Conservation (phyloP, 1,140 invertebrate species). For the Antheraea mylitta region DNA sequence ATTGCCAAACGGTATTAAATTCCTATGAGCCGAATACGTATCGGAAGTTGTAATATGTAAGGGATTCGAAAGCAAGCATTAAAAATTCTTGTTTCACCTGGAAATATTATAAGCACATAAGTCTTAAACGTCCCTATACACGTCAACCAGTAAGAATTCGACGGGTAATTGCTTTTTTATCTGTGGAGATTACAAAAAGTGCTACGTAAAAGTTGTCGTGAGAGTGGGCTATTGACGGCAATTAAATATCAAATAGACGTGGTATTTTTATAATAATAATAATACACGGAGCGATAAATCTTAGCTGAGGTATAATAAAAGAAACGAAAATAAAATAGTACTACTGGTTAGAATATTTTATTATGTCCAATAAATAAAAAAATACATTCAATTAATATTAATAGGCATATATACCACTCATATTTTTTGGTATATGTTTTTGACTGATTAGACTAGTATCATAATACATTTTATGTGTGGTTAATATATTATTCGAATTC, state of each 20-base stretch:
- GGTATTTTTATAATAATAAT: neutral
- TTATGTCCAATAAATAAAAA: too few relatives aligned
- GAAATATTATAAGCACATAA: neutral
- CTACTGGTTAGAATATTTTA: neutral
- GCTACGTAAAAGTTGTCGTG: neutral
- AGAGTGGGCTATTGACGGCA: neutral
- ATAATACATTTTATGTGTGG: too few relatives aligned
- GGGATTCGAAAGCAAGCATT: neutral
- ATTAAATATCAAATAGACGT: neutral
- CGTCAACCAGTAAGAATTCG: neutral
- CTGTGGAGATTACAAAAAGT: constrained; percentile 1
- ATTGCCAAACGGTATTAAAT: neutral
- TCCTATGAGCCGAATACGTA: neutral
- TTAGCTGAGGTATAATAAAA: neutral
- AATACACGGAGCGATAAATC: neutral
- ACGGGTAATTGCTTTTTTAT: constrained; percentile 6
- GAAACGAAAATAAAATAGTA: neutral
- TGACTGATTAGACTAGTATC: too few relatives aligned
- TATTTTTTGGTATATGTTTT: too few relatives aligned
- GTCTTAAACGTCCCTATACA: neutral
- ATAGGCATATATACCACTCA: too few relatives aligned
- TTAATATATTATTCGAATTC: too few relatives aligned
- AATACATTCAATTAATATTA: too few relatives aligned
- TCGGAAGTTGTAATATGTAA: neutral
- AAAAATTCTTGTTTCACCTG: neutral